Conservation (phyloP, 2,888 invertebrate species). For the Taenaris catops region DNA sequence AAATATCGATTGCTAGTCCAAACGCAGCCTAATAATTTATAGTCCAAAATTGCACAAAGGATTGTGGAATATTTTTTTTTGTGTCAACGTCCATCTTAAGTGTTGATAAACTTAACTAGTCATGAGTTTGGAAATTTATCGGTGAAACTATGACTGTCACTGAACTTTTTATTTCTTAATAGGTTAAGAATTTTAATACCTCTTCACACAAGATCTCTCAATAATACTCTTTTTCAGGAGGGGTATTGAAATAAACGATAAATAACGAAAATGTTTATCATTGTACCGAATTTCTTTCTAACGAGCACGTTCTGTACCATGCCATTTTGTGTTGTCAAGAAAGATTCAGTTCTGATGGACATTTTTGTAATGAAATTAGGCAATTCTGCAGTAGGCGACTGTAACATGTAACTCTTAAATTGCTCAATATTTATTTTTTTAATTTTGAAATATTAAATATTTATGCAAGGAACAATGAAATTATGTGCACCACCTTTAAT, state of each 20-base stretch:
- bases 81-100: conserved; percentile 13
- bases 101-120: conserved; percentile 21
- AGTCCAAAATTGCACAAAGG: conserved; percentile 18
- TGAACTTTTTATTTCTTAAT: conserved; percentile 12
- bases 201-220: conserved; percentile 31
- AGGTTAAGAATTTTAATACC: conserved; percentile 36
- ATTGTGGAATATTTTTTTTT: conserved; percentile 9
- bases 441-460: conserved; percentile 3
- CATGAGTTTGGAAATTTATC: conserved; percentile 19
- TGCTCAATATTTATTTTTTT: conserved; percentile 41
- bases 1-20: too few species aligned
- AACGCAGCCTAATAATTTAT: conserved; percentile 1
- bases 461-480: conserved; percentile 5
- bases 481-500: conserved; percentile 4
- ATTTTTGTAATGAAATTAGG: conserved; percentile 5
- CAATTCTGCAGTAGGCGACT: conserved; percentile 15
- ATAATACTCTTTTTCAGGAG: conserved; percentile 27
- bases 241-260: conserved; percentile 41
- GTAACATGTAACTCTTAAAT: conserved; percentile 34
- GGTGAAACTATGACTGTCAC: conserved; percentile 12
- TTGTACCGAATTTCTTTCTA: conserved; percentile 1
- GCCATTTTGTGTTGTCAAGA: conserved; percentile 4
- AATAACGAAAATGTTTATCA: conserved; percentile 41
- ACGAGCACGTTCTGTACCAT: background rate
- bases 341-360: conserved; percentile 4